Conservation (phyloP, 2,888 invertebrate genomes). For the Cartodere bifasciata region DNA sequence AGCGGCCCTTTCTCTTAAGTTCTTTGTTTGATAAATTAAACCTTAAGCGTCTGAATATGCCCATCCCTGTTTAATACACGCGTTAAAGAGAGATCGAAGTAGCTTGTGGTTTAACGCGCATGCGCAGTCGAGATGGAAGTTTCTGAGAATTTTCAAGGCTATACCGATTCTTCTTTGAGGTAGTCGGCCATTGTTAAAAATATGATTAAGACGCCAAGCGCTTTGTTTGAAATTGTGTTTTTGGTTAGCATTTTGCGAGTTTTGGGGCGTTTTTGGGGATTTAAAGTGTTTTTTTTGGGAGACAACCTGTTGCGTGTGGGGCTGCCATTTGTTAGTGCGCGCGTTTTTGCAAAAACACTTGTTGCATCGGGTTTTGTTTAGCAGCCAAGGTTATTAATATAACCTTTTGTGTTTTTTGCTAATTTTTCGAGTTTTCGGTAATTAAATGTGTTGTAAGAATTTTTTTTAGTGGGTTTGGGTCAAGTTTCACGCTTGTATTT, state of each 20-base stretch:
- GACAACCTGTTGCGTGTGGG: conserved; percentile 26
- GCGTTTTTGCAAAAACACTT: conserved; percentile 6
- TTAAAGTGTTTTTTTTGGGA: conserved; percentile 13
- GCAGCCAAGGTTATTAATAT: conserved; percentile 4
- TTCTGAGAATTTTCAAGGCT: conserved; percentile 12
- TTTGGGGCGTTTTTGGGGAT: conserved; percentile 11
- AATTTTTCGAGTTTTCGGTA: conserved; percentile 1
- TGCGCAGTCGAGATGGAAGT: conserved; percentile 11
- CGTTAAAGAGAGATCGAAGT: conserved; percentile 6
- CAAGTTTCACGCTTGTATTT: conserved; percentile 48
- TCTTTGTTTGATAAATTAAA: not conserved
- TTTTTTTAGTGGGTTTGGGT: conserved; percentile 58
- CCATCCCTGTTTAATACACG: not conserved
- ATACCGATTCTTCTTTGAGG: conserved; percentile 10
- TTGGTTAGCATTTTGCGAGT: too few relatives aligned
- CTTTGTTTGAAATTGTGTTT: conserved; percentile 12
- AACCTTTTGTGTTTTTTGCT: conserved; percentile 5
- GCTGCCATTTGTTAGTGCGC: conserved; percentile 17
- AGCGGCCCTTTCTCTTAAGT: not conserved
- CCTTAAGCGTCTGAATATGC: not conserved
- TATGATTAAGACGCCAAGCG: conserved; percentile 16
- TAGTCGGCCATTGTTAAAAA: conserved; percentile 13
- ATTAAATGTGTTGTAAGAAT: conserved; percentile 17
- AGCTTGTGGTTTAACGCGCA: conserved; percentile 2
- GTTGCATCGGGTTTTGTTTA: conserved; percentile 11